These are phyloP conservation scores for Xenopus petersii DNA, from an alignment of 2,797 vertebrate genomes.

Conservation along the genomic window DNA sequence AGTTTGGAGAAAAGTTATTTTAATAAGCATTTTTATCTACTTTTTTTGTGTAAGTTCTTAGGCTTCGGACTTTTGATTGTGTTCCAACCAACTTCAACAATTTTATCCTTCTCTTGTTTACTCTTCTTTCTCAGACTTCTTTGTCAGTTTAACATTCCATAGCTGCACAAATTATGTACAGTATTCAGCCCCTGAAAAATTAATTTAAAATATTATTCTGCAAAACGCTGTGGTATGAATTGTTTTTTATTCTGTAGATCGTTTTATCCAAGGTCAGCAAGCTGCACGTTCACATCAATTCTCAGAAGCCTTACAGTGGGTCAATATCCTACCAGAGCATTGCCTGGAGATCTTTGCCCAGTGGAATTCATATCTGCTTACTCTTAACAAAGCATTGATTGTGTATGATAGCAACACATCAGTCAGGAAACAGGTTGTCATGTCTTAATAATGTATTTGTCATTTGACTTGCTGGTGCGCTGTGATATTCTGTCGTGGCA, in stretches of 20 bases:
- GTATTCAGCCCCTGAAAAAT: not conserved
- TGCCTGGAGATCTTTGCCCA: constrained; percentile 14
- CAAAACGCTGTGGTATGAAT: not conserved
- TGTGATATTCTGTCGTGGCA: not conserved
- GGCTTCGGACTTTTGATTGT: too few species aligned
- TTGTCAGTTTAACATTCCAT: not conserved
- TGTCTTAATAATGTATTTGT: constrained; percentile 8
- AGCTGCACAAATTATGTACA: not conserved
- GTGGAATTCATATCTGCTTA: constrained; percentile 21
- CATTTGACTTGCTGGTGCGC: not conserved
- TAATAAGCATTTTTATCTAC: too few species aligned
- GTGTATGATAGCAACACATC: constrained; percentile 4
- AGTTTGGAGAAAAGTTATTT: too few species aligned
- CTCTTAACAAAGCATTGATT: constrained; percentile 34
- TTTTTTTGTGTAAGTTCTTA: too few species aligned
- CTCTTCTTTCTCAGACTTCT: too few species aligned
- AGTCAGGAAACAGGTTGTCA: not conserved
- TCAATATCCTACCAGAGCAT: constrained; percentile 25
- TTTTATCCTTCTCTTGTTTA: too few species aligned
- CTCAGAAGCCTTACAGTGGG: constrained; percentile 3
- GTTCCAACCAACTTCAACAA: too few species aligned
- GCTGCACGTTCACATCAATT: constrained; percentile 7
- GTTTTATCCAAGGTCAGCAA: constrained; percentile 19
- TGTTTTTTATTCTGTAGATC: not conserved
- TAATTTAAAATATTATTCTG: constrained; percentile 9